Conservation (phyloP, 37 sponge, comb jelly and placozoan genomes). For the Petrosia ficiformis region DNA sequence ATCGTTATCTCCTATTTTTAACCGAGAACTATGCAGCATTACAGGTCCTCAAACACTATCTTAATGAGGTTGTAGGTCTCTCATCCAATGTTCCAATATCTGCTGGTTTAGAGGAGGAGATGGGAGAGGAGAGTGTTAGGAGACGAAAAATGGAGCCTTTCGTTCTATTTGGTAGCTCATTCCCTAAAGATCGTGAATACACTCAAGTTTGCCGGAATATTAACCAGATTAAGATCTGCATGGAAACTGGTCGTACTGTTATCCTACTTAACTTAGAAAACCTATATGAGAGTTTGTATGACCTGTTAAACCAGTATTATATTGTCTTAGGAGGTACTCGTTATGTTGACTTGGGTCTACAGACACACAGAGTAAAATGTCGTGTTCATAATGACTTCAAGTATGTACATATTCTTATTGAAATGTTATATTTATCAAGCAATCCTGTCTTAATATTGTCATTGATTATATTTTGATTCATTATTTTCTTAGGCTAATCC, state of each 20-base stretch:
- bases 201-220: slow-evolving; percentile 92
- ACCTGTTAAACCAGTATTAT: slow-evolving; percentile 92
- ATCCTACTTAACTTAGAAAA: slow-evolving; percentile 93
- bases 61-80: slow-evolving; percentile 13
- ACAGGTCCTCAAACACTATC: slow-evolving; percentile 62
- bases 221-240: slow-evolving; percentile 94
- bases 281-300: slow-evolving; percentile 96
- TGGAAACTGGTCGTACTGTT: slow-evolving; percentile 88
- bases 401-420: too few relatives aligned
- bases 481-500: slow-evolving; percentile 56
- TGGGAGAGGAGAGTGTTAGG: too few relatives aligned
- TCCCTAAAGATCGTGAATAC: slow-evolving; percentile 95
- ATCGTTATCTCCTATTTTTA: slow-evolving; percentile 89
- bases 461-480: not conserved
- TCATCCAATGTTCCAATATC: too few relatives aligned
- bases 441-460: not conserved
- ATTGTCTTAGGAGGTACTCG: slow-evolving; percentile 43
- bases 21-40: slow-evolving; percentile 94
- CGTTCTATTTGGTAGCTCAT: slow-evolving; percentile 92
- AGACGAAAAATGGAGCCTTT: slow-evolving; percentile 43
- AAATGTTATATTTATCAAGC: too few relatives aligned
- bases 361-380: slow-evolving; percentile 85
- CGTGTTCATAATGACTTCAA: slow-evolving; percentile 80
- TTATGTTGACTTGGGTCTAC: slow-evolving; percentile 90
- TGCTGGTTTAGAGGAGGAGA: too few relatives aligned